phyloP scores from a whole-genome alignment of 1,140 invertebrate species.

The Theocolax elegans region DNA sequence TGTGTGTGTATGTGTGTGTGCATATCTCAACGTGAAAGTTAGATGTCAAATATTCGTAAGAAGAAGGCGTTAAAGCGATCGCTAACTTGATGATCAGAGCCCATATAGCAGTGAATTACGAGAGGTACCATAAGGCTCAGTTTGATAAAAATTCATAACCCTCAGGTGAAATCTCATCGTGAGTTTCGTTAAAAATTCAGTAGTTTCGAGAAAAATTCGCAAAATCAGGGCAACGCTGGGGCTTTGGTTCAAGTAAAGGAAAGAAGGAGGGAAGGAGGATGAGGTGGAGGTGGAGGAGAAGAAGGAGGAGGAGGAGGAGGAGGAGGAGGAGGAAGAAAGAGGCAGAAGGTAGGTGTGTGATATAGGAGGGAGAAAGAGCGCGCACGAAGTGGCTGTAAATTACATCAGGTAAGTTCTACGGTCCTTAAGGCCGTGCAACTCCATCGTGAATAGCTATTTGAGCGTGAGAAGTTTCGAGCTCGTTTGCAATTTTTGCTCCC shows the following conservation, averaged over 20 bases:
- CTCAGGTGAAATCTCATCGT: no score
- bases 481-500: conserved; percentile 34
- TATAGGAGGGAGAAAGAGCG: not conserved
- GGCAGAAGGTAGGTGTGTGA: not conserved
- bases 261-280: no score
- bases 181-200: no score
- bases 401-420: conserved; percentile 33
- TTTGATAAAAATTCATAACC: no score
- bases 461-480: conserved; percentile 34
- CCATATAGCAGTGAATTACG: no score
- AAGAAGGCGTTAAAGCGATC: no score
- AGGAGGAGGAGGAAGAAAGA: not conserved
- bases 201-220: conserved; percentile 29
- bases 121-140: no score
- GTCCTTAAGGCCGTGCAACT: conserved; percentile 15
- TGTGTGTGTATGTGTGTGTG: no score
- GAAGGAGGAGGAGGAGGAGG: not conserved
- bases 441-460: conserved; percentile 35
- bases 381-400: conserved; percentile 27
- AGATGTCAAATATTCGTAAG: no score
- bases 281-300: not conserved
- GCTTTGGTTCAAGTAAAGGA: not conserved
- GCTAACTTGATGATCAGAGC: no score
- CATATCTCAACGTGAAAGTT: no score
- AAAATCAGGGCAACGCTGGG: conserved; percentile 33